A percentile compares a stretch with the other conserved stretches of the same genome.
phyloP scores from a whole-genome alignment of 2,113 vertebrate species.

The Odontophorus gujanensis region DNA sequence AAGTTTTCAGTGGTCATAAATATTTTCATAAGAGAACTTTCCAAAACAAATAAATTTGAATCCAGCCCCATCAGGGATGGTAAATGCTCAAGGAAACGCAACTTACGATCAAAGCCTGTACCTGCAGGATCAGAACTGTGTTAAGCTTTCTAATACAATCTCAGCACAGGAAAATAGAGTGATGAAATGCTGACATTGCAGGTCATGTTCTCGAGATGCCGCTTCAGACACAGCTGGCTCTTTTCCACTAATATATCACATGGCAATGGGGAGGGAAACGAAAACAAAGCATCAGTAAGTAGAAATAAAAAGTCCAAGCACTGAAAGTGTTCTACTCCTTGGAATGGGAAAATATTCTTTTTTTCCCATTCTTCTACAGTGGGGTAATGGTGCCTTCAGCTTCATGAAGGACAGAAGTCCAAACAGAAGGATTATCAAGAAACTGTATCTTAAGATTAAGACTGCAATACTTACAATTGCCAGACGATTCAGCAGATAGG shows the following conservation, averaged over 20 bases:
- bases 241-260: background rate
- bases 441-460: background rate
- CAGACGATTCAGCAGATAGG: background rate
- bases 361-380: background rate
- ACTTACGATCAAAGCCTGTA: slow-evolving; percentile 21
- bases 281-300: background rate
- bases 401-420: background rate
- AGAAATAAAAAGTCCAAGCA: background rate
- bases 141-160: background rate
- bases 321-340: background rate
- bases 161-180: background rate
- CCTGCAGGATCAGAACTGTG: background rate
- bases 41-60: background rate
- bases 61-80: background rate
- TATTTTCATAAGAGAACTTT: background rate
- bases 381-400: background rate
- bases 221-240: background rate
- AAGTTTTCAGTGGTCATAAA: background rate
- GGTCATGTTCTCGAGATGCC: background rate
- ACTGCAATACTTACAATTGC: background rate
- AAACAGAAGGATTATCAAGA: background rate
- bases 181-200: background rate
- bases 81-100: slow-evolving; percentile 15
- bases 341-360: background rate
- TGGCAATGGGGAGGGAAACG: background rate